phyloP scores from a whole-genome alignment of 2,888 invertebrate genomes.

The Phrixothrix hirtus region DNA sequence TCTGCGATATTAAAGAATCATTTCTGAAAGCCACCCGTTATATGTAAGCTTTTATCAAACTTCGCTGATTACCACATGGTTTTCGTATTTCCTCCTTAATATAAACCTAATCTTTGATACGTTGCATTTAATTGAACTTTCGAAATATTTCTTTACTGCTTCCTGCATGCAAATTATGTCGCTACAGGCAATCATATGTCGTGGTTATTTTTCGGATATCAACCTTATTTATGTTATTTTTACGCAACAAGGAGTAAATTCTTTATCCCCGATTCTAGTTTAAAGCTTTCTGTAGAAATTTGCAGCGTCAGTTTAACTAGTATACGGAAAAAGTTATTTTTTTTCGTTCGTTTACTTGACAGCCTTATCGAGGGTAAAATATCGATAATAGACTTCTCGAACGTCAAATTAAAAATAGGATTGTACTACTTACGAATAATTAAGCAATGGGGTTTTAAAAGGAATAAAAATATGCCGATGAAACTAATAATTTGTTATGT shows the following conservation, averaged over 20 bases:
- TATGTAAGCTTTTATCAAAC: conserved; percentile 50
- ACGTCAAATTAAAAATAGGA: conserved; percentile 11
- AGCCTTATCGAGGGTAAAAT: conserved; percentile 23
- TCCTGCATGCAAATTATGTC: conserved; percentile 26
- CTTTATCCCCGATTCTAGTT: neutral
- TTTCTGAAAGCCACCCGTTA: conserved; percentile 49
- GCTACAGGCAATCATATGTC: conserved; percentile 30
- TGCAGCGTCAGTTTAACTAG: too few relatives aligned
- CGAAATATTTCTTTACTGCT: conserved; percentile 27
- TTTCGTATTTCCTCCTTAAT: conserved; percentile 40
- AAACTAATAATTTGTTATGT: conserved; percentile 7
- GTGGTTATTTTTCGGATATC: conserved; percentile 44
- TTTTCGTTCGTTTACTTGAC: conserved; percentile 23
- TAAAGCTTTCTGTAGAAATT: neutral
- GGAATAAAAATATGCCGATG: neutral
- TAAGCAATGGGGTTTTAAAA: neutral
- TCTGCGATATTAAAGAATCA: conserved; percentile 39
- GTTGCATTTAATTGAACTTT: conserved; percentile 3
- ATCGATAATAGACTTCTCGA: conserved; percentile 22
- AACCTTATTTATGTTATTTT: conserved; percentile 36
- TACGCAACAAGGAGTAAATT: conserved; percentile 22
- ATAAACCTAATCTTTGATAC: conserved; percentile 13
- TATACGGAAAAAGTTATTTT: conserved; percentile 2
- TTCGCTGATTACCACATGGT: conserved; percentile 60
- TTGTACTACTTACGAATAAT: conserved; percentile 2